Base-by-base conservation (phyloP, 2,888 invertebrate genomes). In the Cryptus viduatorius region DNA sequence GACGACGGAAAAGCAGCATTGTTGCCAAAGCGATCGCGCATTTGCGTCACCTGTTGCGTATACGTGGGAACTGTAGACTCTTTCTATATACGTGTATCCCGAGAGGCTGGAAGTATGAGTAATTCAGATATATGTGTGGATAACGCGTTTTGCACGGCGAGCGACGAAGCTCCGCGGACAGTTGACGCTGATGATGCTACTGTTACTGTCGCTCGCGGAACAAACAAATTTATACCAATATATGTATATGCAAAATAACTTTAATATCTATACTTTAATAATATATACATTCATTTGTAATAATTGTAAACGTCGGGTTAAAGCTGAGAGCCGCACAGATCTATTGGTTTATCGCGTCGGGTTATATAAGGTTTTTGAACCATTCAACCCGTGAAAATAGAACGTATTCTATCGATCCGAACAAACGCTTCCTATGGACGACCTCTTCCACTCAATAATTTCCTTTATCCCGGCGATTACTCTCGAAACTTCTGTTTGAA, bases 301-400 rank as follows among this genome's bases (percentile, higher is more conserved):
- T 37, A 8, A 37, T 37, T 37, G 4, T 8, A 37, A 37, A 37
- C 37, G 37, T 1, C 37, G 37, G 37, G 7, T 37, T 37, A 37
- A 37, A 37, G 37, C 7, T 37, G 37, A 37, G 37, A 5, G 37
- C 37, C 8, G 5, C 7, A 8, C 56, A 24, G 42, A 31, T 31
- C 53, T 42, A 50, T 68, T 16, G 37, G 53, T 59, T 53, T 71
- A 72, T 50, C 75, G 48, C 77, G 31, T 59, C 67, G 69, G 82
- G 84, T 80, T 82, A 75, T 80, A 56, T 59, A 80, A 87, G 90
- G 88, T 89, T 87, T 83, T 88, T 88, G 89, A 90, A 90, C 90
- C 87, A 80, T 88, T 89, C 88, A 87, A 86, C 89, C 73, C 84
- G 84, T 80, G 79, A 79, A 84, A 88, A 90, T 90, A 87, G 86